Evolutionary conservation across 2,888 invertebrate genomes (phyloP).

Genomic region (Chrysolina americana): DNA sequence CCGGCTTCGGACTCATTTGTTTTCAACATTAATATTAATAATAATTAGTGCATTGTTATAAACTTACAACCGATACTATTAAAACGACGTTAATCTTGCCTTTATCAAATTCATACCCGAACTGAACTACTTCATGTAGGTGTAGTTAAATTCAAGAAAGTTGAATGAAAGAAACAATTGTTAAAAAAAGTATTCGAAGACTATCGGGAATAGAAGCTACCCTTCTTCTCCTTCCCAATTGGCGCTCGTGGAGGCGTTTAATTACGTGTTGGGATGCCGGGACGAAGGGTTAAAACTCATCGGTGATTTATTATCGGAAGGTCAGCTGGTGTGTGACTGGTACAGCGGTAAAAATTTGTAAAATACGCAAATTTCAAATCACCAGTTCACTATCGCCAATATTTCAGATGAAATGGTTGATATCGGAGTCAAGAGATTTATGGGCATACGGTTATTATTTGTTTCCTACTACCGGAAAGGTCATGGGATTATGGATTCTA

Average conservation of each 20-base stretch:
- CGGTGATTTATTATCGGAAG: conserved; percentile 67
- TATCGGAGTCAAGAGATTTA: conserved; percentile 10
- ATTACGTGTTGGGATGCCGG: conserved; percentile 60
- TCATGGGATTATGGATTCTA: background rate
- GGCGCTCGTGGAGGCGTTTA: conserved; percentile 58
- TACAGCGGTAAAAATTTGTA: conserved; percentile 56
- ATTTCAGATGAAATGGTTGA: conserved; percentile 1
- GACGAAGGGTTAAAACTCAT: conserved; percentile 58
- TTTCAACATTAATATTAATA: no score
- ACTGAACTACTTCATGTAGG: no score
- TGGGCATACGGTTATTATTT: conserved; percentile 5
- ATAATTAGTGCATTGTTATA: no score
- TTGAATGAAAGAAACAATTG: no score
- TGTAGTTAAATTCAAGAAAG: no score
- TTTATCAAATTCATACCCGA: no score
- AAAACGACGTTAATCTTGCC: no score
- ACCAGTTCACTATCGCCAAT: conserved; percentile 53
- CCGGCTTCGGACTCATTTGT: no score
- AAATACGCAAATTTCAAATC: conserved; percentile 56
- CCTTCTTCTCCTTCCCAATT: background rate
- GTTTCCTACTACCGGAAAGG: background rate
- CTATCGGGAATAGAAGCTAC: conserved; percentile 25
- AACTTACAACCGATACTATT: no score
- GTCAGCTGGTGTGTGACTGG: conserved; percentile 60
- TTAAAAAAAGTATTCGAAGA: no score